Evolutionary conservation across 2,888 invertebrate species (phyloP).

Genomic region (Drosophila pegasa): DNA sequence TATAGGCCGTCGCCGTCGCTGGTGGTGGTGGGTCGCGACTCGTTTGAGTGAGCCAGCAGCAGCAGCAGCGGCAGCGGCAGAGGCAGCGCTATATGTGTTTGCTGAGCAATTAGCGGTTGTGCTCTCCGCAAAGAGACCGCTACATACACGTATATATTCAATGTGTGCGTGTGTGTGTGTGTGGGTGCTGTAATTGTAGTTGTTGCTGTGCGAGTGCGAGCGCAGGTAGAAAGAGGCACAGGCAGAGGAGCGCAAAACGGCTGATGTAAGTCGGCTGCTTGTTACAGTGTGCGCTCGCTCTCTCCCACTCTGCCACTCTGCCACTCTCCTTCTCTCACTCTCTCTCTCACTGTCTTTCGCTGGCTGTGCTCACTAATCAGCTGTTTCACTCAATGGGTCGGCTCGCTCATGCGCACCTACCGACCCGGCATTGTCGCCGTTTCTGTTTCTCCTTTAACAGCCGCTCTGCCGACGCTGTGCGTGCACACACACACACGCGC

Average conservation of each 20-base stretch:
- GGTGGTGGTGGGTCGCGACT: conserved; percentile 26
- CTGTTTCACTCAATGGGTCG: conserved; percentile 67
- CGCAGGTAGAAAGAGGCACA: conserved; percentile 57
- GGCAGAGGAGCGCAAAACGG: conserved; percentile 49
- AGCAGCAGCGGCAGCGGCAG: conserved; percentile 4
- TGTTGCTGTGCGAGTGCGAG: conserved; percentile 35
- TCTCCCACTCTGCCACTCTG: conserved; percentile 10
- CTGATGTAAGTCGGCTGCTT: conserved; percentile 72
- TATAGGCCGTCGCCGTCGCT: conserved; percentile 65
- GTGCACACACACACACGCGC: conserved; percentile 7
- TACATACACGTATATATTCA: conserved; percentile 40
- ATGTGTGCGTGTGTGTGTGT: conserved; percentile 25
- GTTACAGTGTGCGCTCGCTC: conserved; percentile 46
- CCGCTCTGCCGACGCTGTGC: conserved; percentile 28
- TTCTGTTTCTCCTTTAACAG: conserved; percentile 42
- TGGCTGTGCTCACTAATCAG: conserved; percentile 46
- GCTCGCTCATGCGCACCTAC: conserved; percentile 74
- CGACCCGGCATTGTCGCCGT: conserved; percentile 50
- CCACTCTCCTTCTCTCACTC: conserved; percentile 13
- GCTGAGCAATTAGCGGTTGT: conserved; percentile 66
- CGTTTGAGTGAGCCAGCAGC: conserved; percentile 22
- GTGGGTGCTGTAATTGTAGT: conserved; percentile 55
- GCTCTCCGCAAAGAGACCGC: conserved; percentile 65
- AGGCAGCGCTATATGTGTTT: conserved; percentile 38
- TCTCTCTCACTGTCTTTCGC: conserved; percentile 16